A percentile compares a stretch with the other conserved stretches of the same genome.
Conservation (phyloP, 92 coral and sea anemone genomes). For the Porites cylindrica region DNA sequence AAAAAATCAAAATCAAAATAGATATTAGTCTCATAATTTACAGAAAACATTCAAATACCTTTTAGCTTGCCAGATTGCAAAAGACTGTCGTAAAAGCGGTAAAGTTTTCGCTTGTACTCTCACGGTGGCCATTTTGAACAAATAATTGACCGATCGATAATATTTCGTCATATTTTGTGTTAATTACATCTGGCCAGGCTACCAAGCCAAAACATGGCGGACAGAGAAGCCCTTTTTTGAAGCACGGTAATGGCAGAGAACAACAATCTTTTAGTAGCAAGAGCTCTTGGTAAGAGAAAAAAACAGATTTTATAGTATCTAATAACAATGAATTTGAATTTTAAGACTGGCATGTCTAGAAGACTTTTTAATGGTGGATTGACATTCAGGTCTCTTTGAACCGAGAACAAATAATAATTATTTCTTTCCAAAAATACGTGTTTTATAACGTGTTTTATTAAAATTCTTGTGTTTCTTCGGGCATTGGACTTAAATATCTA, state of each 20-base stretch:
- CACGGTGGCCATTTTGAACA: conserved; percentile 56
- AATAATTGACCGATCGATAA: too few relatives aligned
- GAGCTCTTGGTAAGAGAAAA: conserved; percentile 57
- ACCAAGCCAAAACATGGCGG: conserved; percentile 78
- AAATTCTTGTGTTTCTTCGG: too few relatives aligned
- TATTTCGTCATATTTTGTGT: conserved; percentile 53
- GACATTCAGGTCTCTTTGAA: not conserved
- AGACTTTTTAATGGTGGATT: not conserved
- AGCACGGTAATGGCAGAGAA: not conserved
- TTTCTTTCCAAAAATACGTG: not conserved
- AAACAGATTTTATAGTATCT: not conserved
- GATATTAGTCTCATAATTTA: not conserved
- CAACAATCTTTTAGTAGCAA: conserved; percentile 69
- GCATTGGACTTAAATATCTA: too few relatives aligned
- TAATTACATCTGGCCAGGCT: conserved; percentile 41
- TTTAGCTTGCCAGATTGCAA: conserved; percentile 29
- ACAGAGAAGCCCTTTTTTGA: not conserved
- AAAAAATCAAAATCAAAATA: too few relatives aligned
- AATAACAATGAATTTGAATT: too few relatives aligned
- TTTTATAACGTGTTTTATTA: too few relatives aligned
- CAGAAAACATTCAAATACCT: conserved; percentile 9
- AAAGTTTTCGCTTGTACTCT: conserved; percentile 6
- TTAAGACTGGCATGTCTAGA: not conserved
- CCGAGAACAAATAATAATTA: not conserved
- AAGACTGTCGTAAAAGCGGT: conserved; percentile 34